Base-by-base conservation (phyloP, 2,113 vertebrate genomes). In the Micronycteris hirsuta region DNA sequence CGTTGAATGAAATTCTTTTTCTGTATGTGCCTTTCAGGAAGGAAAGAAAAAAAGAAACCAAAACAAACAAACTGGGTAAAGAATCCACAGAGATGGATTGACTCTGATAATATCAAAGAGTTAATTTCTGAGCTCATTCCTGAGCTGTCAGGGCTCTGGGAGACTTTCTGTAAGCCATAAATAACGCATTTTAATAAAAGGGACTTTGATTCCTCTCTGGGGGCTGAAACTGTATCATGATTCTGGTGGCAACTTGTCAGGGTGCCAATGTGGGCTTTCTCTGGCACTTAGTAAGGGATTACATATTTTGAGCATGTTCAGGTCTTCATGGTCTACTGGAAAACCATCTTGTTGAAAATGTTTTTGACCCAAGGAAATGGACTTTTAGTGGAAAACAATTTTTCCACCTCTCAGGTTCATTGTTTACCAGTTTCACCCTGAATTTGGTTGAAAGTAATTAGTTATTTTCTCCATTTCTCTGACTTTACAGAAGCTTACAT, bases 241-340 rank as follows among this genome's bases (percentile, higher is more conserved):
- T 97, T 98, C 63, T 47, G 87, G 96, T 97, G 92, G 96, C 91
- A 93, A n/a, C 96, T 98, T 98, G 98, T 98, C 98, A 96, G 92
- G 3, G 93, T 28, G 97, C 98, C 98, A 98, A 47, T 67, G 47
- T 3, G 80, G 96, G 96, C 36, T 81, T 98, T 96, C 98, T 97
- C 96, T n/a, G 80, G 95, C 96, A 80, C 96, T 90, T 97, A 94
- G 92, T 96, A 97, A 96, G 98, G 97, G 95, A 92, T 96, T 97
- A 47, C 96, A 89, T 86, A 97, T 96, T 97, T 98, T 33, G 98
- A 98, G 88, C 0, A 2, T 52, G 89, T 33, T 92, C 94, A 93
- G 97, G 97, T 97, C 98, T 98, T 98, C 98, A 98, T 88, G 98
- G 98, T 98, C 98, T 97, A 86, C 97, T 81, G 96, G 97, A 97